Base-by-base conservation (phyloP, 2,797 vertebrate genomes). In the Gadopsis bispinosus region DNA sequence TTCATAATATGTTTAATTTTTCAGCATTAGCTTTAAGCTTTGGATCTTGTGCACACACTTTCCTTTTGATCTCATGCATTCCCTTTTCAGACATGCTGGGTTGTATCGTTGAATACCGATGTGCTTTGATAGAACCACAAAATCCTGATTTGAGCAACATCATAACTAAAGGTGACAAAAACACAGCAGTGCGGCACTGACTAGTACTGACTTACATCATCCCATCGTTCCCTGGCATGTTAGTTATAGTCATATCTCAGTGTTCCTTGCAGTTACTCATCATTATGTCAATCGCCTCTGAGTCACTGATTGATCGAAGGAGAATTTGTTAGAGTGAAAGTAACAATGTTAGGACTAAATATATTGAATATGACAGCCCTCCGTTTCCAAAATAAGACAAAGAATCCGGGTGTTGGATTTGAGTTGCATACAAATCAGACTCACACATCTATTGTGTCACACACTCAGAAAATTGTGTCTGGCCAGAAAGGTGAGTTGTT, bases 61-160 rank as follows among this genome's bases (percentile, higher is more conserved):
- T 73, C 39, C 59, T 85, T 88, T 87, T 77, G 62, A 86, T 86
- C 58, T 75, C 8, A 61, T 54, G 20, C 53, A 56, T 72, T 83
- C 65, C 35, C 13, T 53, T 77, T 70, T 73, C 45, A 77, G 69
- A 63, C 76, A 73, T 66, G 70, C 31, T 53, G 45, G 48, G 19
- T 59, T 69, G 61, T 59, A 12, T 58, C 2, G 8, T 29, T 70
- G 64, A 78, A 86, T 68, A 62, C 60, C 65, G 61, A 81, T 83
- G 48, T 45, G 59, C 48, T 56, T 71, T 64, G 50, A 75, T 73
- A 22, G 35, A 55, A 76, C 26, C 47, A 53, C n/a, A 72, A 80
- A 75, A 70, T 63, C 53, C 19, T 19, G 48, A 73, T 75, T 65
- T 78, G 41, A 83, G 60, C 59, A 39, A 35, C 71, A 70, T 47